Evolutionary conservation across 2,113 vertebrate genomes (phyloP), one percentile per base, ranked within the genome.

Genomic region (Chinchilla lanigera): DNA sequence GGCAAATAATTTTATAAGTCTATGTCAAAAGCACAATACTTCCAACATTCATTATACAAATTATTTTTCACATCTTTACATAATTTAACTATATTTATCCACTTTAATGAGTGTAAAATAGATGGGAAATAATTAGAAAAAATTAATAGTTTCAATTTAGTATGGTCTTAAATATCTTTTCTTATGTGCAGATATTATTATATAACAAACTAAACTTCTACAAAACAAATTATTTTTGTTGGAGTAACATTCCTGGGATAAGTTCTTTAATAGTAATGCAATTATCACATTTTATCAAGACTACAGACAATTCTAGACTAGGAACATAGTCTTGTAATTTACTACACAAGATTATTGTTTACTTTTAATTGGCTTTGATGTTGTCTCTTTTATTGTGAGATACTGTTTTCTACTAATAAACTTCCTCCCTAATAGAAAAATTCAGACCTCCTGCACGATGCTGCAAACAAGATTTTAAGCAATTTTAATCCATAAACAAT

Each of bases 41-140:
- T 96, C 93, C 44, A 90, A 61, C 7, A 82, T 71, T 75, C n/a
- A 90, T 91, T 89, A 78, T 73, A 38, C 4, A 83, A 81, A 90
- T 94, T 90, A 87, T 90, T 85, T 89, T 75, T 44, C 73, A 30
- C 26, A 77, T 16, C 26, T 77, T 77, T 77, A 50, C 52, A 88
- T 94, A 93, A 84, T 90, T 85, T 92, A 78, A 89, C 24, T 54
- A 52, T 97, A 77, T 96, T 97, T 94, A 86, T 13, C 83, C 35
- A 96, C 8, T 19, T 85, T 93, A 90, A 69, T 90, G 4, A 86
- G 54, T 91, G 35, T 71, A 69, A 90, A 92, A 91, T 90, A 0
- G 4, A 89, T 58, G 73, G 6, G 20, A 95, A 88, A 81, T 56
- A 93, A 93, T 83, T 95, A 94, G 47, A 26, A 41, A 89, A 95